These are phyloP conservation scores for Artemia franciscana DNA, from an alignment of 1,140 invertebrate species.

Conservation along the genomic window DNA sequence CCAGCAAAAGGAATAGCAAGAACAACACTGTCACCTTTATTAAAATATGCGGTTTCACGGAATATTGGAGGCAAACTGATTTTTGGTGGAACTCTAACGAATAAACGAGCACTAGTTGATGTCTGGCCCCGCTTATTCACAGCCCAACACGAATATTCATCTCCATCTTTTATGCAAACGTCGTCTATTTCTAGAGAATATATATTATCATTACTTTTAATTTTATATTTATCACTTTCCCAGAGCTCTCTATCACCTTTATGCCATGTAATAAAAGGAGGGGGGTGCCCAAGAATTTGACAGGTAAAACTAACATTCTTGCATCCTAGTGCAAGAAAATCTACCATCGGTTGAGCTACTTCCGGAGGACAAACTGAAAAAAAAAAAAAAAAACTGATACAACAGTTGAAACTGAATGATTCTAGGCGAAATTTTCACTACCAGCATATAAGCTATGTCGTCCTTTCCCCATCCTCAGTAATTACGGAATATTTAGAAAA, in stretches of 20 bases:
- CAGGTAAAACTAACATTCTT: conserved; percentile 77
- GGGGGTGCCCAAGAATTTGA: conserved; percentile 59
- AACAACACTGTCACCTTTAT: conserved; percentile 87
- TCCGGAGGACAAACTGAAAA: conserved; percentile 53
- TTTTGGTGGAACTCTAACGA: conserved; percentile 91
- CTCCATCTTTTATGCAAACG: conserved; percentile 89
- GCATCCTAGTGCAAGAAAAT: conserved; percentile 66
- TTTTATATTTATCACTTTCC: conserved; percentile 73
- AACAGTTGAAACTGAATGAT: no score
- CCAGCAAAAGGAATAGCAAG: conserved; percentile 98
- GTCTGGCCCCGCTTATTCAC: conserved; percentile 79
- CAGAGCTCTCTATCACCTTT: conserved; percentile 74
- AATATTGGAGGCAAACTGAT: conserved; percentile 91
- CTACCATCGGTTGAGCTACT: conserved; percentile 55
- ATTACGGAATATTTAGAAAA: no score
- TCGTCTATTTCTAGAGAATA: conserved; percentile 71
- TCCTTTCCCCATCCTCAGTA: no score
- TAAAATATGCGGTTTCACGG: conserved; percentile 85
- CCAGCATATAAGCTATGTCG: no score
- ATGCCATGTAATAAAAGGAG: conserved; percentile 62
- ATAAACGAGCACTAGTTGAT: conserved; percentile 70
- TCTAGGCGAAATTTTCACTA: no score
- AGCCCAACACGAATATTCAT: conserved; percentile 87
- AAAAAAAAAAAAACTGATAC: no score
- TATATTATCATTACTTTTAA: conserved; percentile 55